Conservation (phyloP, 2,888 invertebrate species). For the Parnassius smintheus region DNA sequence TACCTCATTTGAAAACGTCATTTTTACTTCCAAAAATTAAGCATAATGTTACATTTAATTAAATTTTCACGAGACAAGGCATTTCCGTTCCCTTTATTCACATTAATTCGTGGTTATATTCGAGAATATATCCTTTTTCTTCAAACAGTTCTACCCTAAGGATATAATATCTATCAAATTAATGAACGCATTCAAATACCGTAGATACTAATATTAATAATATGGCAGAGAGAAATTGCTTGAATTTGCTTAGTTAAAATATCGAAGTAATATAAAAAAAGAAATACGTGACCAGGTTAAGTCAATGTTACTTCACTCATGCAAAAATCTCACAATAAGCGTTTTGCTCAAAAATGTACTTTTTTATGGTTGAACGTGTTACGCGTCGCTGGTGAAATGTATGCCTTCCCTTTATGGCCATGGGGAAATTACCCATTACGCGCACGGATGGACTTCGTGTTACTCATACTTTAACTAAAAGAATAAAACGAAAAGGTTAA, state of each 20-base stretch:
- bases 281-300: conserved; percentile 24
- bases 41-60: too few species aligned
- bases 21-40: too few species aligned
- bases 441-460: conserved; percentile 24
- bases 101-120: too few species aligned
- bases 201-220: too few species aligned
- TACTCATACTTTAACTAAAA: conserved; percentile 20
- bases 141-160: too few species aligned
- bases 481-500: too few species aligned
- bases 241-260: conserved; percentile 4
- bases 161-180: too few species aligned
- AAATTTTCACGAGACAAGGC: too few species aligned
- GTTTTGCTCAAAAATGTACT: conserved; percentile 22
- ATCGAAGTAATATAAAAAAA: conserved; percentile 21
- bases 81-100: too few species aligned
- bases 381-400: conserved; percentile 24
- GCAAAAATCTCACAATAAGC: conserved; percentile 26
- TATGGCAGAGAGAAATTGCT: too few species aligned
- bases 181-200: not conserved
- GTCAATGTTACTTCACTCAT: conserved; percentile 13
- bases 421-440: conserved; percentile 26
- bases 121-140: too few species aligned
- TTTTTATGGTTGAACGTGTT: conserved; percentile 25
- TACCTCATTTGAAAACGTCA: too few species aligned
- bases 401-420: conserved; percentile 24